These are phyloP conservation scores for Chirona hameri DNA, from an alignment of 2,888 invertebrate genomes.

Conservation along the genomic window DNA sequence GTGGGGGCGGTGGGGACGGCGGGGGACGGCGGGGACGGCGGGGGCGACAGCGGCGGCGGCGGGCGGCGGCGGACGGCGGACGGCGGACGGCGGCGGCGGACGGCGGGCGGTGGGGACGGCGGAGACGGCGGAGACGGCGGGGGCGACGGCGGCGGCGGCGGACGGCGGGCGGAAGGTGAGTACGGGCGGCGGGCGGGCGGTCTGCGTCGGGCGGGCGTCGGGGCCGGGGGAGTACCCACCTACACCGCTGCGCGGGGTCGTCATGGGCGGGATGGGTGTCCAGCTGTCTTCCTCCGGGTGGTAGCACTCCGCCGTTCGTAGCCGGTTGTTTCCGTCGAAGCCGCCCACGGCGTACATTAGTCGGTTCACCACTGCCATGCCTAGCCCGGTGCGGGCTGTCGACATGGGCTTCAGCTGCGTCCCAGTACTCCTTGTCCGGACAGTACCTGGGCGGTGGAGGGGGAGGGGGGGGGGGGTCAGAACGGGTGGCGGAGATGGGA, in stretches of 20 bases:
- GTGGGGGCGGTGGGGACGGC: too few species aligned
- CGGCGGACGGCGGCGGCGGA: too few species aligned
- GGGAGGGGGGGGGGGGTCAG: background rate
- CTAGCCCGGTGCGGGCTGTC: conserved; percentile 66
- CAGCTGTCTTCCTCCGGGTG: conserved; percentile 89
- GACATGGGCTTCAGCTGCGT: conserved; percentile 44
- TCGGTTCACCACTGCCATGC: conserved; percentile 55
- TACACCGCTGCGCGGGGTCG: conserved; percentile 70
- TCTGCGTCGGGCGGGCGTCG: too few species aligned
- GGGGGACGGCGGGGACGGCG: too few species aligned
- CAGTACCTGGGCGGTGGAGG: background rate
- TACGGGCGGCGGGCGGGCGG: too few species aligned
- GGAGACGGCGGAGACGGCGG: too few species aligned
- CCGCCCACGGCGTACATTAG: conserved; percentile 79
- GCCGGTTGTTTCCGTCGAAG: conserved; percentile 74
- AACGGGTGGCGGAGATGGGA: background rate
- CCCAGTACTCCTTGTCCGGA: conserved; percentile 2
- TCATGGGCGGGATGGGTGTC: conserved; percentile 71
- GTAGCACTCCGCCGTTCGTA: conserved; percentile 81
- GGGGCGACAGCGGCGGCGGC: background rate
- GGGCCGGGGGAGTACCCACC: conserved; percentile 55
- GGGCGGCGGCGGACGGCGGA: too few species aligned
- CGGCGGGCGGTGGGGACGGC: too few species aligned
- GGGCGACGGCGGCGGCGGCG: too few species aligned
- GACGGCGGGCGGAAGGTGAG: too few species aligned